Base-by-base conservation (phyloP, 2,113 vertebrate species). In the Hyperopisus bebe region DNA sequence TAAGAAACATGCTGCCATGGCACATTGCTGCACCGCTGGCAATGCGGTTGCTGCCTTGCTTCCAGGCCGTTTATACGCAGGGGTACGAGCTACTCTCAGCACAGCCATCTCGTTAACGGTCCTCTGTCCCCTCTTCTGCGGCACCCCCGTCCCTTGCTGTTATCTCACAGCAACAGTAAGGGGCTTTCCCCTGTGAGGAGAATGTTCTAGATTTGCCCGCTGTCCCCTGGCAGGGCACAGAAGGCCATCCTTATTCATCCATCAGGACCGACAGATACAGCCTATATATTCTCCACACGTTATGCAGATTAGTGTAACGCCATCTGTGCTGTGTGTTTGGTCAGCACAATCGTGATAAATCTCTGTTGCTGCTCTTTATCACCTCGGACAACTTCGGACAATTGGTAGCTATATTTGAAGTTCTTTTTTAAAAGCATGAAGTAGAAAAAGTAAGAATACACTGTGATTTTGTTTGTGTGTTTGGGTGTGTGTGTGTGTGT, bases 1-100 rank as follows among this genome's bases (percentile, higher is more conserved):
- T 84, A 66, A 92, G 74, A 90, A 86, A 90, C 91, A 87, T 91
- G 8, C 89, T 6, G 44, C 94, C 93, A 94, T 94, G 94, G 92
- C 92, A 90, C 93, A 92, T 53, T 8, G 85, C 50, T 39, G 50
- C 50, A 87, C 50, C 2, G 6, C 50, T 35, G 31, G 50, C 6
- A 53, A 87, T 31, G 85, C 17, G 6, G 85, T n/a, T 53, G 19
- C 47, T 11, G n/a, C 24, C 13, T 27, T 27, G 27, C 24, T 21
- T 84, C 10, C 84, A 53, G 84, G n/a, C 24, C 84, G 24, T 53
- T 47, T 27, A 86, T 86, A 35, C 50, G 50, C 27, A 31, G 50
- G 27, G 85, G 50, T 50, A 39, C 15, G 1, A 31, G 21, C 48
- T 35, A 92, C 87, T 90, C 90, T 66, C 89, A 17, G 85, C 31